Percentiles rank a stretch among this genome's conserved stretches.
These are phyloP conservation scores for Homarus gammarus DNA, from an alignment of 2,888 invertebrate species.

Conservation along the genomic window DNA sequence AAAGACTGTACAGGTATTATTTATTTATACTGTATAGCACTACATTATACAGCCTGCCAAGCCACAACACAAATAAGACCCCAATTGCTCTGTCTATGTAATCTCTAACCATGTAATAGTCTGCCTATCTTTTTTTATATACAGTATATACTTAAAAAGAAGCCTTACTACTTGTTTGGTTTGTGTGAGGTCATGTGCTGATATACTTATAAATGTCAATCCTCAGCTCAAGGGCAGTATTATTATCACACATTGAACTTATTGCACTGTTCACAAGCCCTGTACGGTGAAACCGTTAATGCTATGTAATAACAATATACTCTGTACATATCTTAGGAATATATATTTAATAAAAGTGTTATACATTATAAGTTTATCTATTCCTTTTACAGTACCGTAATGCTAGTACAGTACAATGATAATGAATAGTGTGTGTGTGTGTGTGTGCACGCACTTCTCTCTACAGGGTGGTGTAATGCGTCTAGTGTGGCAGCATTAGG, in stretches of 20 bases:
- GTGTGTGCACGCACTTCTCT: too few relatives aligned
- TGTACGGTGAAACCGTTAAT: conserved; percentile 38
- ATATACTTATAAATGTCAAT: not conserved
- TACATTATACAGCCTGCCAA: too few relatives aligned
- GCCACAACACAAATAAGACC: too few relatives aligned
- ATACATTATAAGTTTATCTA: conserved; percentile 27
- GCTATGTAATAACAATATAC: conserved; percentile 61
- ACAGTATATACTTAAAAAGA: not conserved
- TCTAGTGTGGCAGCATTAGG: too few relatives aligned
- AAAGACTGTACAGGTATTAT: too few relatives aligned
- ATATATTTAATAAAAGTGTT: conserved; percentile 73
- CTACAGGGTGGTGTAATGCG: too few relatives aligned
- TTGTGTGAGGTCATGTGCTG: not conserved
- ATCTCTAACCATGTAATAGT: too few relatives aligned
- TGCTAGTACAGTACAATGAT: too few relatives aligned
- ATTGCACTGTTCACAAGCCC: conserved; percentile 27
- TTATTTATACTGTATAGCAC: too few relatives aligned
- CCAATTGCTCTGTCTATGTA: too few relatives aligned
- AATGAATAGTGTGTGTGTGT: too few relatives aligned
- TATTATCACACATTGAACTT: conserved; percentile 43
- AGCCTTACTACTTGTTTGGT: not conserved
- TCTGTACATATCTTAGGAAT: conserved; percentile 73
- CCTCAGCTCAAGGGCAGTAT: conserved; percentile 49
- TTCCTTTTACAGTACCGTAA: not conserved
- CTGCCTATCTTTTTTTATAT: not conserved